phyloP scores from a whole-genome alignment of 2,113 vertebrate genomes.

The Typhlomys cinereus region DNA sequence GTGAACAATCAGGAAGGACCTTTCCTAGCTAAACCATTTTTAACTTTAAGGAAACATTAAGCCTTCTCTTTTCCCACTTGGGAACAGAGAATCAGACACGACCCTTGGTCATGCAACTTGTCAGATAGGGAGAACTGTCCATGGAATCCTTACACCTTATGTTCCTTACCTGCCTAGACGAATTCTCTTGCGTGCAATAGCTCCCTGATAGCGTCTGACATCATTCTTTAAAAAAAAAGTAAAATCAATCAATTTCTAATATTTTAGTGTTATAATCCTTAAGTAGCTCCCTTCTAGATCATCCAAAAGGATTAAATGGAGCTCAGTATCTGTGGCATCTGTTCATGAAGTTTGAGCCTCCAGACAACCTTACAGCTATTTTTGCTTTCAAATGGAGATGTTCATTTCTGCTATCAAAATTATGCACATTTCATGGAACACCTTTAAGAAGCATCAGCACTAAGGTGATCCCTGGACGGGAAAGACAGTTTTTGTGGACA shows the following conservation, averaged over 20 bases:
- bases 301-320: background rate
- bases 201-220: constrained; percentile 84
- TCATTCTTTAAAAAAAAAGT: constrained; percentile 80
- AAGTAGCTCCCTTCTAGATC: background rate
- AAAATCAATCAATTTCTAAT: constrained; percentile 18
- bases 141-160: background rate
- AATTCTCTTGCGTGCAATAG: constrained; percentile 85
- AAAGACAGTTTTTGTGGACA: background rate
- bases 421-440: background rate
- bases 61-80: background rate
- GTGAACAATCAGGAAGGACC: background rate
- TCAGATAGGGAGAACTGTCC: background rate
- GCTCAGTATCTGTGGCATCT: rapidly evolving
- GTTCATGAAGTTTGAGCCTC: background rate
- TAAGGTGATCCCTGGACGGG: background rate
- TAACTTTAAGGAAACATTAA: background rate
- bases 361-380: rapidly evolving
- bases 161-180: constrained; percentile 84
- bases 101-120: background rate
- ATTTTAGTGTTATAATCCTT: background rate
- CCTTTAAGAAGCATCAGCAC: background rate
- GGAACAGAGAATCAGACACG: background rate
- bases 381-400: background rate
- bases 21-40: background rate
- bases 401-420: background rate